Conservation (phyloP, 1,140 invertebrate species). For the Medauroidea extradentata region DNA sequence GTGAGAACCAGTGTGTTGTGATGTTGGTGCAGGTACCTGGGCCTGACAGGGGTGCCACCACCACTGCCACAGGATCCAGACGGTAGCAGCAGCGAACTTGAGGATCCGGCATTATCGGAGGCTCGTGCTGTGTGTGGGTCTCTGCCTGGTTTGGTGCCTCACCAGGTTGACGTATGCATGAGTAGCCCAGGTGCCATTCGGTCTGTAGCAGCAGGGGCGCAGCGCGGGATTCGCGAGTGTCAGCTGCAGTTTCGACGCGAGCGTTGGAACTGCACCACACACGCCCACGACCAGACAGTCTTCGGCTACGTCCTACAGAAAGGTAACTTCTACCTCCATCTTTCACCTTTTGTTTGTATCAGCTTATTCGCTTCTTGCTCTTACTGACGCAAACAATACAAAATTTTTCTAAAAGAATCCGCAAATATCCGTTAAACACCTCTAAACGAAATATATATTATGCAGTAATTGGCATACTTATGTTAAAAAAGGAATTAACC, state of each 20-base stretch:
- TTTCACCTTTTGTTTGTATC: no score
- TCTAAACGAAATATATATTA: no score
- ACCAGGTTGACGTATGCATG: conserved; percentile 49
- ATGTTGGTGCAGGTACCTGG: conserved; percentile 49
- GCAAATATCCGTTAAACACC: no score
- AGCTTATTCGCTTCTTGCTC: no score
- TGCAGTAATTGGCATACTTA: no score
- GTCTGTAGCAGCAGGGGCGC: conserved; percentile 50
- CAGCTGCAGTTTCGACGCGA: conserved; percentile 54
- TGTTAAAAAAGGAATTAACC: no score
- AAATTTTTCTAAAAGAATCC: no score
- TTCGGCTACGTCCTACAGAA: conserved; percentile 45
- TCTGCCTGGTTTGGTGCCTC: conserved; percentile 41
- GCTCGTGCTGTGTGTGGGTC: conserved; percentile 34
- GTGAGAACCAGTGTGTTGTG: no score
- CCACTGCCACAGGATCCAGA: conserved; percentile 33
- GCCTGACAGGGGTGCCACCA: conserved; percentile 45
- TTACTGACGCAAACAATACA: no score
- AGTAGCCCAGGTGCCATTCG: conserved; percentile 47
- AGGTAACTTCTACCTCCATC: conserved; percentile 37
- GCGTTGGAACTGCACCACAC: conserved; percentile 55
- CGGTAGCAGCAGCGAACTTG: conserved; percentile 24
- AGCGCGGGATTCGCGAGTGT: conserved; percentile 51
- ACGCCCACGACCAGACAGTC: conserved; percentile 40
- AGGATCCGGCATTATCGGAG: conserved; percentile 27